These are phyloP conservation scores for Hemicrepidius hirtus DNA, from an alignment of 2,888 invertebrate species.

Conservation along the genomic window DNA sequence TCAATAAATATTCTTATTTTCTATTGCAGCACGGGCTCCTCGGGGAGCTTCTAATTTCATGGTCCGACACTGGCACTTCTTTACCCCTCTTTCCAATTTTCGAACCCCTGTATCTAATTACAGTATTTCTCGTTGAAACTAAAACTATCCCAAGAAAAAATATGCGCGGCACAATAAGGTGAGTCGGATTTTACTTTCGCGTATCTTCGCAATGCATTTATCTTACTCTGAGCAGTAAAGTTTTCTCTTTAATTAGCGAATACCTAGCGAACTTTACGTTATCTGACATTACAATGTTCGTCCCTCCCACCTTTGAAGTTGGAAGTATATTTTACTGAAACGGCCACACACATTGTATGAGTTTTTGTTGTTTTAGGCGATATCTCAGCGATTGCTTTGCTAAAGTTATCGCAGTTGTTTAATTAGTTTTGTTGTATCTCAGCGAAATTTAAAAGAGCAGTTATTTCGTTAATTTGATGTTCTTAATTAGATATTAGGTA, in stretches of 20 bases:
- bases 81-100: conserved; percentile 66
- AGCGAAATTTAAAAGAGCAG: conserved; percentile 18
- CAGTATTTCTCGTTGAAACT: conserved; percentile 68
- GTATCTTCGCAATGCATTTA: conserved; percentile 51
- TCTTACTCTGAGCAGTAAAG: conserved; percentile 54
- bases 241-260: conserved; percentile 59
- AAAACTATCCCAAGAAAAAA: conserved; percentile 50
- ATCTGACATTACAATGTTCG: conserved; percentile 60
- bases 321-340: conserved; percentile 65
- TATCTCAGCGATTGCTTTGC: conserved; percentile 37
- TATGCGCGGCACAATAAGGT: conserved; percentile 33
- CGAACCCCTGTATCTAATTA: conserved; percentile 70
- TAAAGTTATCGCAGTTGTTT: conserved; percentile 38
- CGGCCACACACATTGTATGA: conserved; percentile 61
- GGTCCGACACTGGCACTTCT: conserved; percentile 68
- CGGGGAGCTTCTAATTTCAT: conserved; percentile 69
- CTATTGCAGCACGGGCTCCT: conserved; percentile 63
- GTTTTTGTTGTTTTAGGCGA: conserved; percentile 45
- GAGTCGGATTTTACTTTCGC: conserved; percentile 34
- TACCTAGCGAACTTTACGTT: conserved; percentile 60
- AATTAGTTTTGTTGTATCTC: conserved; percentile 38
- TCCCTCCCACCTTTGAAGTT: conserved; percentile 61
- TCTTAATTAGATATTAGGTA: conserved; percentile 16
- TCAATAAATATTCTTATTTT: conserved; percentile 66
- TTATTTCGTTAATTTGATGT: conserved; percentile 5